Evolutionary conservation across 2,113 vertebrate species (phyloP), one percentile per base, ranked within the genome.

Genomic region (Gasterosteus aculeatus): DNA sequence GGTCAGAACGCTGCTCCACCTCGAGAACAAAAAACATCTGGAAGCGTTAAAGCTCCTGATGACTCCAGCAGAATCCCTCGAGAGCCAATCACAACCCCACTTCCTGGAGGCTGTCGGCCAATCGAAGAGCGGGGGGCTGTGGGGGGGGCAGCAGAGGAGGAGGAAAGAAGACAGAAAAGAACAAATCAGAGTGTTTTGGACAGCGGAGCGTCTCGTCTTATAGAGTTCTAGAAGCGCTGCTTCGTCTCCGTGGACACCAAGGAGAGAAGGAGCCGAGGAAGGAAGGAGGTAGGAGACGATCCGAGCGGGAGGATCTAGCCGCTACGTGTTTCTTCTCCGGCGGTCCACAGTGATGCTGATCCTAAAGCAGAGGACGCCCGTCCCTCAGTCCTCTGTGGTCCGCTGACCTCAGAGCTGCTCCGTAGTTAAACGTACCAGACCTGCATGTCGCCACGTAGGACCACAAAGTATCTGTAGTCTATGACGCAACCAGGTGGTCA

Each of bases 1-100:
- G 22, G 75, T 72, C 63, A 88, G 72, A 92, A 95, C 94, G 93
- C 92, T 92, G 94, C 89, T 94, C 92, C 90, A 94, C 95, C 94
- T 95, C 94, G 95, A 88, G 95, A 96, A 67, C 94, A 71, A 59
- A 4, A 70, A 96, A 87, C 96, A 96, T 84, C 96, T 95, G 90
- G 90, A 89, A 91, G 75, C 78, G 70, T 72, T 89, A 85, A 91
- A 85, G 44, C 69, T 47, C 61, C 61, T 46, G 83, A 87, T 89
- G 89, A 90, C 87, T 83, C 6, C 79, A 75, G 83, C 87, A 92
- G 87, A 88, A 90, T 64, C 54, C 0, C n/a, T 0, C 75, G 1
- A 70, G 69, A 39, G 84, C 91, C 89, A 92, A 88, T 87, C 68
- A 7, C 65, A n/a, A 64, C 71, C 2, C 9, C 26, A 18, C 86